Evolutionary conservation across 2,888 invertebrate genomes (phyloP).

Genomic region (Agrochola litura): DNA sequence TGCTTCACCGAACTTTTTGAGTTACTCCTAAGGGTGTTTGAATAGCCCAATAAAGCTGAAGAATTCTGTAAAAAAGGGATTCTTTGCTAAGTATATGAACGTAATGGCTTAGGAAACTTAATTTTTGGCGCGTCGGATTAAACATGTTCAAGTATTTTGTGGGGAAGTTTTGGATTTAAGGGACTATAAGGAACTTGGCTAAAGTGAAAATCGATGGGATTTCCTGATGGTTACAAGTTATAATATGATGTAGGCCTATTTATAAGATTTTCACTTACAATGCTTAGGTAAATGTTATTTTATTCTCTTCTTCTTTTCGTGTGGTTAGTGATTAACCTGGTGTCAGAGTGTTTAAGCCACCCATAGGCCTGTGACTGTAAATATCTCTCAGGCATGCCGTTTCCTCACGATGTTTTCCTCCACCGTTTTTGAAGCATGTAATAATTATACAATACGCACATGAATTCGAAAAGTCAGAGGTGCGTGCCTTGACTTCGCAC

Average conservation of each 20-base stretch:
- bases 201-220: slow-evolving; percentile 21
- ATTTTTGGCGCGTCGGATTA: slow-evolving; percentile 50
- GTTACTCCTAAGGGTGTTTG: slow-evolving; percentile 62
- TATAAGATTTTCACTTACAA: neutral
- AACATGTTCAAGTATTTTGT: slow-evolving; percentile 29
- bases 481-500: too few species aligned
- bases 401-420: too few species aligned
- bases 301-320: too few species aligned
- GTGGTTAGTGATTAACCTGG: too few species aligned
- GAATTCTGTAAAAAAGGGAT: slow-evolving; percentile 63
- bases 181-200: neutral
- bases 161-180: slow-evolving; percentile 31
- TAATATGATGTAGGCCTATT: neutral
- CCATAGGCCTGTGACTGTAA: too few species aligned
- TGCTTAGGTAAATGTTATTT: neutral
- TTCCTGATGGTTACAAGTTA: slow-evolving; percentile 28
- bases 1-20: slow-evolving; percentile 65
- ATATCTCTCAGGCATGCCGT: too few species aligned
- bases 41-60: slow-evolving; percentile 65
- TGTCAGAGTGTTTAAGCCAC: too few species aligned
- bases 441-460: too few species aligned
- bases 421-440: too few species aligned
- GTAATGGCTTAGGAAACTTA: slow-evolving; percentile 63
- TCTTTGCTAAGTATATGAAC: slow-evolving; percentile 65
- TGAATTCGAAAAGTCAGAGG: too few species aligned